phyloP scores from a whole-genome alignment of 2,797 vertebrate species.

The Tarsius wallacei region DNA sequence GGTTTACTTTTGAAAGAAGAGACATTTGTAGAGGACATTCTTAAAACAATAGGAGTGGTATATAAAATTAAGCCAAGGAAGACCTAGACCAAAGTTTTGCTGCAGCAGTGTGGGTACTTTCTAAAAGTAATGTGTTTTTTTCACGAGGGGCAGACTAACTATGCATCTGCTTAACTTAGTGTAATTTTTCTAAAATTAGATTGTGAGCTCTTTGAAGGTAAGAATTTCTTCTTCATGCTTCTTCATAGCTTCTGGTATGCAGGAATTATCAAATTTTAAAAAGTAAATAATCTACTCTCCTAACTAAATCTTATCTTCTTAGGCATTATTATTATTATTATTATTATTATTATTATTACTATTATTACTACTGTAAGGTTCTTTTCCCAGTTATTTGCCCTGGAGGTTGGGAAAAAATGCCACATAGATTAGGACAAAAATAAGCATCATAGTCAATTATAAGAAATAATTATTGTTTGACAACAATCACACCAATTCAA shows the following conservation, averaged over 20 bases:
- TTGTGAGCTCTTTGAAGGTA: constrained; percentile 39
- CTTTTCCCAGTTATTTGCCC: neutral
- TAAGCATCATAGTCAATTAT: constrained; percentile 5
- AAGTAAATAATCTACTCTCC: neutral
- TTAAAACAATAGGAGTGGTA: constrained; percentile 73
- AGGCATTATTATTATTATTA: neutral
- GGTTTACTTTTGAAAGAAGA: constrained; percentile 74
- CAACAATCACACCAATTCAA: neutral
- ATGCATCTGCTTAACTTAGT: neutral
- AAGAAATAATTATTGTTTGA: constrained; percentile 10
- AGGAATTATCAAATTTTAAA: constrained; percentile 47
- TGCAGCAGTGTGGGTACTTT: neutral
- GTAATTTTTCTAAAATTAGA: constrained; percentile 70
- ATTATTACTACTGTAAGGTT: constrained; percentile 45
- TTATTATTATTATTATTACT: neutral
- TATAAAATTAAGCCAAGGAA: constrained; percentile 78
- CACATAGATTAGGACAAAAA: constrained; percentile 67
- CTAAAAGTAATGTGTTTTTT: neutral
- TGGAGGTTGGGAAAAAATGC: neutral
- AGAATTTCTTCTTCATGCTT: constrained; percentile 66
- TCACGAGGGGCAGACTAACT: neutral
- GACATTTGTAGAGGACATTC: constrained; percentile 56
- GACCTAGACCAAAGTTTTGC: neutral
- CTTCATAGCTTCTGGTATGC: neutral
- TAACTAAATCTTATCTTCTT: neutral